Conservation (phyloP, 2,113 vertebrate species). For the Calonectris borealis region DNA sequence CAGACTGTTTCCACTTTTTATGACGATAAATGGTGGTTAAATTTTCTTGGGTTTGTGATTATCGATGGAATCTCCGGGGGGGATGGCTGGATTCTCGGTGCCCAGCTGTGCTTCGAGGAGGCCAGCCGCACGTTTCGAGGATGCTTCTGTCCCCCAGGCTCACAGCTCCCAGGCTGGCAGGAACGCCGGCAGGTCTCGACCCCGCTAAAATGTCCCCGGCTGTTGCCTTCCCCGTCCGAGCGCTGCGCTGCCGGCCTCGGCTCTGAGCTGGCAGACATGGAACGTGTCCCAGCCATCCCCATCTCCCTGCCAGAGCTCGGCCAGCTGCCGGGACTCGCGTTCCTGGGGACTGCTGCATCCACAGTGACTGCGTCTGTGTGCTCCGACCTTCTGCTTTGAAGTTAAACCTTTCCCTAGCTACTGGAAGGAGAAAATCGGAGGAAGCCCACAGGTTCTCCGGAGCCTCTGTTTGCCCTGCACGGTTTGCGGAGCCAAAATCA, state of each 20-base stretch:
- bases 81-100: not conserved
- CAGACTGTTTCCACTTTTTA: not conserved
- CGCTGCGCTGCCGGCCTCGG: too few relatives aligned
- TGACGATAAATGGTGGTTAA: not conserved
- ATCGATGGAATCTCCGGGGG: accelerated
- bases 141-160: not conserved
- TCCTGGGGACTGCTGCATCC: accelerated
- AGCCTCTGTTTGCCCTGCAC: too few relatives aligned
- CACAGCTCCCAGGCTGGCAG: not conserved
- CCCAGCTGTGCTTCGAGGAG: not conserved
- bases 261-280: not conserved
- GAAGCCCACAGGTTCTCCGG: not conserved
- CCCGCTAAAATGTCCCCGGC: not conserved
- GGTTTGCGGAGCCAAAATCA: not conserved
- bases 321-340: not conserved
- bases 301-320: not conserved
- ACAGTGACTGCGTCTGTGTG: not conserved
- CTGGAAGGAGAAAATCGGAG: not conserved
- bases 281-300: not conserved
- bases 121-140: not conserved
- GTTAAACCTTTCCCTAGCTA: not conserved
- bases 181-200: not conserved
- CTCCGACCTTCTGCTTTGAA: not conserved
- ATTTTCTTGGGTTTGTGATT: not conserved
- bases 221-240: not conserved